Evolutionary conservation across 2,888 invertebrate species (phyloP).

Genomic region (Dasypogon diadema): DNA sequence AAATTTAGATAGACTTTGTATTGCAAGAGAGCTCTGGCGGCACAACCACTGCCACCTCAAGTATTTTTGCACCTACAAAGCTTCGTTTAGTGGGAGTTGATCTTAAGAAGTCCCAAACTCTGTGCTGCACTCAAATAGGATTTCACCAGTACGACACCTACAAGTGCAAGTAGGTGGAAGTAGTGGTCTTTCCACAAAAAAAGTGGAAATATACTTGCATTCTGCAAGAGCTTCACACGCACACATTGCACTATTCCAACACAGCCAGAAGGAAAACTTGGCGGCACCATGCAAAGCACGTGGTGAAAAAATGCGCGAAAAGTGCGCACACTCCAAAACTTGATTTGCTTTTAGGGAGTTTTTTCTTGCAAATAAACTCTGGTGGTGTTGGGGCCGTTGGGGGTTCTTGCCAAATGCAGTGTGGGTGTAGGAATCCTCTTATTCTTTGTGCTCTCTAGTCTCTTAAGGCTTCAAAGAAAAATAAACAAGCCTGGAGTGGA

Average conservation of each 20-base stretch:
- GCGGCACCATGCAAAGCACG: conserved; percentile 9
- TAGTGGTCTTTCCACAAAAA: neutral
- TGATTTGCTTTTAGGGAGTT: neutral
- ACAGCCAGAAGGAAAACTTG: neutral
- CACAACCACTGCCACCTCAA: neutral
- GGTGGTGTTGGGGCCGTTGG: neutral
- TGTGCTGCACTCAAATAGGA: neutral
- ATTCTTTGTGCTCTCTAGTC: neutral
- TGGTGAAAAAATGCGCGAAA: conserved; percentile 29
- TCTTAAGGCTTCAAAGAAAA: conserved; percentile 1
- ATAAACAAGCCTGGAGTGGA: conserved; percentile 4
- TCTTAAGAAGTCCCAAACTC: neutral
- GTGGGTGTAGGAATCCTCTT: conserved; percentile 7
- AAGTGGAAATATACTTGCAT: neutral
- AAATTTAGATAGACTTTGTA: no score
- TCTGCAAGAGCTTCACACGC: neutral
- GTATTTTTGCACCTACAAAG: neutral
- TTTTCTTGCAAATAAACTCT: neutral
- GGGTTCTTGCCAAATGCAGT: no score
- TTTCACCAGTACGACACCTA: neutral
- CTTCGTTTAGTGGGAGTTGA: neutral
- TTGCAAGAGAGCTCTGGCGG: no score
- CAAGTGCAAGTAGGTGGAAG: neutral
- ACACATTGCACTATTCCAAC: neutral
- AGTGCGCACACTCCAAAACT: conserved; percentile 10